Base-by-base conservation (phyloP, 2,113 vertebrate genomes). In the Notothenia rossii region DNA sequence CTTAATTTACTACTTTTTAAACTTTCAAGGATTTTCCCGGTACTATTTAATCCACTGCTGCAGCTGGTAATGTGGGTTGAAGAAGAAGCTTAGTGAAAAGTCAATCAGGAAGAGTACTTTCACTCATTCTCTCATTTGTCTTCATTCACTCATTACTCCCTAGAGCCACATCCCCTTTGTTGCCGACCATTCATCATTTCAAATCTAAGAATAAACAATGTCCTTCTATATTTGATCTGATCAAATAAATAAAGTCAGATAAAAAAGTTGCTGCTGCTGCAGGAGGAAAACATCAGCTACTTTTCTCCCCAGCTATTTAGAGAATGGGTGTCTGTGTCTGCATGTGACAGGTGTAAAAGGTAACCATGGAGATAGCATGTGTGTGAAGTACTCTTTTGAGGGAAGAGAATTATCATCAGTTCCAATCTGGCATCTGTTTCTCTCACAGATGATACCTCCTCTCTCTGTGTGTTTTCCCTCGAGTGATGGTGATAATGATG, bases 1-100 rank as follows among this genome's bases (percentile, higher is more conserved):
- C 54, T 66, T 64, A 7, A 40, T 69, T 70, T 50, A 59, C 13
- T 29, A 29, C 67, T 40, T 40, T 40, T 40, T 7, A 29, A 73
- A 71, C 50, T 51, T 61, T 3, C 72, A 72, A 71, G 36, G 29
- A 2, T 72, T 67, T 63, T 72, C 66, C 18, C 1, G 29, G 18
- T 59, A 55, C 55, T 73, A 48, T 77, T 74, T 72, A 64, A 73
- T 81, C 76, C 62, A 56, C 61, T 14, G 49, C 15, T 25, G 36
- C 7, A 40, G 29, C 33, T 61, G 45, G 10, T 72, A 72, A 85
- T 20, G 82, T 83, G 50, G 71, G 74, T 36, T 81, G 74, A 85
- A 73, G 81, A 81, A 73, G 59, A 72, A 33, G 74, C 51, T 83
- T 74, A 75, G 61, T 14, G 45, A 60, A 62, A 72, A 83, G 72